These are phyloP conservation scores for Drosophila erecta DNA, from an alignment of 1,140 invertebrate genomes.

Conservation along the genomic window DNA sequence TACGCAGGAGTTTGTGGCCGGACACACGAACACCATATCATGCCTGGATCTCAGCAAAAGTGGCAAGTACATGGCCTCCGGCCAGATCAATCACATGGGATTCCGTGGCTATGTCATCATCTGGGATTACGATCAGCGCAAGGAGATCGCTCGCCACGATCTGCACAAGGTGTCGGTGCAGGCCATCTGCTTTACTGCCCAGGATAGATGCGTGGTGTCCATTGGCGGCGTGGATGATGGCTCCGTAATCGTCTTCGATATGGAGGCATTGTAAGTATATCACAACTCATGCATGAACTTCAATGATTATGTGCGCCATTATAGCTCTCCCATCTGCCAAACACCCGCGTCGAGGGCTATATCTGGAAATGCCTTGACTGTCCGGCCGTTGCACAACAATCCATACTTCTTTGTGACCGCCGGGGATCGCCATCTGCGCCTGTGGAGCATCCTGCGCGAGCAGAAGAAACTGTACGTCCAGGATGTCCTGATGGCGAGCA, in stretches of 20 bases:
- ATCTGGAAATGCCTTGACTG: slow-evolving; percentile 87
- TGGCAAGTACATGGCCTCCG: slow-evolving; percentile 93
- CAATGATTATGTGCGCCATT: background rate
- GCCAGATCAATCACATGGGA: slow-evolving; percentile 95
- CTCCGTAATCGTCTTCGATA: slow-evolving; percentile 91
- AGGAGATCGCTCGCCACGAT: slow-evolving; percentile 88
- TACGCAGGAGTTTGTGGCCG: slow-evolving; percentile 91
- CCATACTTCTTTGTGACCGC: slow-evolving; percentile 89
- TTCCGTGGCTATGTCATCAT: slow-evolving; percentile 95
- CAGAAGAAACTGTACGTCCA: slow-evolving; percentile 89
- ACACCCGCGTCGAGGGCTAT: slow-evolving; percentile 88
- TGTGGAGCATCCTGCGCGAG: slow-evolving; percentile 91
- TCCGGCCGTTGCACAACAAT: slow-evolving; percentile 86
- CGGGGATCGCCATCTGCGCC: slow-evolving; percentile 88
- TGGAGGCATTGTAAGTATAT: slow-evolving; percentile 85
- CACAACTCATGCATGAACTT: too few species aligned
- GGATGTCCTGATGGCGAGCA: slow-evolving; percentile 90
- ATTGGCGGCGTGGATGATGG: slow-evolving; percentile 95
- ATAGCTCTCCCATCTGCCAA: slow-evolving; percentile 87
- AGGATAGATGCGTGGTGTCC: slow-evolving; percentile 92
- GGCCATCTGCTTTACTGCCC: slow-evolving; percentile 91
- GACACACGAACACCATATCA: slow-evolving; percentile 93
- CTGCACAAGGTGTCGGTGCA: slow-evolving; percentile 94
- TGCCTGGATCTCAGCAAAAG: slow-evolving; percentile 90
- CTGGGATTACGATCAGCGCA: slow-evolving; percentile 91